Evolutionary conservation across 2,888 invertebrate genomes (phyloP).

Genomic region (Biston betularia): DNA sequence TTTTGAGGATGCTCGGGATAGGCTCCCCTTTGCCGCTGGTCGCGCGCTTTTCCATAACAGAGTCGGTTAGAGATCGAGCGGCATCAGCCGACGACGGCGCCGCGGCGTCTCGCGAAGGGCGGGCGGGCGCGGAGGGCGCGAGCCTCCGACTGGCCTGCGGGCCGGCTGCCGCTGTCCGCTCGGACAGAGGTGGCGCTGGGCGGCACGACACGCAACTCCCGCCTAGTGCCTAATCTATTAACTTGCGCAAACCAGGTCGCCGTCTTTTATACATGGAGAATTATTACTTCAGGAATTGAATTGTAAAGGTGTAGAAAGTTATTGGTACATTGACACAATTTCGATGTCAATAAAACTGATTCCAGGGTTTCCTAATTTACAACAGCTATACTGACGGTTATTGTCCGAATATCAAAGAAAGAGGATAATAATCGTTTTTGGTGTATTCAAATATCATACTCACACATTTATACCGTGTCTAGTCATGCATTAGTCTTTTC

Average conservation of each 20-base stretch:
- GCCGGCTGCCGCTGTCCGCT: constrained; percentile 65
- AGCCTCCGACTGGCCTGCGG: constrained; percentile 72
- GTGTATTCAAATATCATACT: too few species aligned
- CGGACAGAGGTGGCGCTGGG: constrained; percentile 67
- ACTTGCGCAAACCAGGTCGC: constrained; percentile 77
- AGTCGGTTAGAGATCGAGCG: constrained; percentile 57
- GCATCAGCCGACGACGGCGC: constrained; percentile 54
- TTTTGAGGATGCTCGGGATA: constrained; percentile 81
- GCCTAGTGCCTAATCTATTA: constrained; percentile 65
- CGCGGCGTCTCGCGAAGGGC: constrained; percentile 59
- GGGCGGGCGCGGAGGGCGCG: constrained; percentile 82
- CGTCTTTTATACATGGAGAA: constrained; percentile 54
- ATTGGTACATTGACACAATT: constrained; percentile 50
- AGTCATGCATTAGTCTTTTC: too few species aligned
- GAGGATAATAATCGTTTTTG: too few species aligned
- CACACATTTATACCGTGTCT: too few species aligned
- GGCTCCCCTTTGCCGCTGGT: constrained; percentile 76
- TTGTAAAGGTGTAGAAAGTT: constrained; percentile 37
- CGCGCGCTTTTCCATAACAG: constrained; percentile 80
- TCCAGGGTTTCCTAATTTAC: background rate
- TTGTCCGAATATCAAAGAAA: background rate
- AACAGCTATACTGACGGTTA: background rate
- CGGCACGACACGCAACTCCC: constrained; percentile 59
- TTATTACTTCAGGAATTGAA: constrained; percentile 35
- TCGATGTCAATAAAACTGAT: constrained; percentile 16